These are phyloP conservation scores for Hiodon tergisus DNA, from an alignment of 2,113 vertebrate genomes.

Conservation along the genomic window DNA sequence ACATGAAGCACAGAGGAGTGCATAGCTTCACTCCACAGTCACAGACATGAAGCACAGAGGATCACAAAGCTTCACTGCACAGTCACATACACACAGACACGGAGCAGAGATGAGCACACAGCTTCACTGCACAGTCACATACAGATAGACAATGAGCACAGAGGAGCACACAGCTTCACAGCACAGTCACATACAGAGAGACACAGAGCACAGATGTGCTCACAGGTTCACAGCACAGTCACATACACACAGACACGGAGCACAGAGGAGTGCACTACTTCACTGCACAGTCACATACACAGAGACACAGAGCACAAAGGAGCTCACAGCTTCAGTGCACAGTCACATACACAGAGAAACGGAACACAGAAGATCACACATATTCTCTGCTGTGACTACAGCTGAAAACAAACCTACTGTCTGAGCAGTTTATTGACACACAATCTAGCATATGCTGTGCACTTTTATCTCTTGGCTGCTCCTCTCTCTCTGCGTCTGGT, in stretches of 20 bases:
- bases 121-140: neutral
- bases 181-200: no score
- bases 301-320: neutral
- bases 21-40: no score
- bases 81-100: no score
- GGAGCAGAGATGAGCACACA: no score
- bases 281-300: neutral
- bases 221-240: no score
- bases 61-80: no score
- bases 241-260: no score
- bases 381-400: slow-evolving; percentile 36
- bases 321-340: no score
- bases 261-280: no score
- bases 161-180: neutral
- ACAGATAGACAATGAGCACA: slow-evolving; percentile 6
- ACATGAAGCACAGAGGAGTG: no score
- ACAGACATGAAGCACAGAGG: neutral
- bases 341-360: slow-evolving; percentile 1
- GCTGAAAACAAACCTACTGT: slow-evolving; percentile 31
- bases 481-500: neutral
- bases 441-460: slow-evolving; percentile 43
- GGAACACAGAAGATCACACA: neutral
- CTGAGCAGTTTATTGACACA: slow-evolving; percentile 43
- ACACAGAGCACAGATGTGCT: no score
- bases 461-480: neutral